These are phyloP conservation scores for Hemicordylus capensis DNA, from an alignment of 2,113 vertebrate species.

Conservation along the genomic window DNA sequence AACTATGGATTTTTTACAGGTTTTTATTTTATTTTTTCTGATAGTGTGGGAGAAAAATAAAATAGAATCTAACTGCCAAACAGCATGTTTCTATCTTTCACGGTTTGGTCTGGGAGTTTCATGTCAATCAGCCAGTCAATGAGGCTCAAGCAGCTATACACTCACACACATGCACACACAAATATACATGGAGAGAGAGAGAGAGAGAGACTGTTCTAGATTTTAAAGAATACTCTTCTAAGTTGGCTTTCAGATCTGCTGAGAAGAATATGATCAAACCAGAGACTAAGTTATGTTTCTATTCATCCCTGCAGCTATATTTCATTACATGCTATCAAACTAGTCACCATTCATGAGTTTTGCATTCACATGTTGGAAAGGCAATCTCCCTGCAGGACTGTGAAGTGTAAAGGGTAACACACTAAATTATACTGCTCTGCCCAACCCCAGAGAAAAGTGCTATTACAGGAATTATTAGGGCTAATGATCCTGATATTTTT, in stretches of 20 bases:
- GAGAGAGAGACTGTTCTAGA: too few relatives aligned
- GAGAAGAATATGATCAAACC: not conserved
- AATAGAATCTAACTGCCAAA: too few relatives aligned
- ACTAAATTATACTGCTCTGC: slow-evolving; percentile 40
- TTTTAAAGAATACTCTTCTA: not conserved
- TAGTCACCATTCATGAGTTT: not conserved
- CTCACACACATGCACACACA: too few relatives aligned
- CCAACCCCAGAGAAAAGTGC: slow-evolving; percentile 42
- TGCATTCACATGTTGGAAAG: not conserved
- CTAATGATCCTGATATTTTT: slow-evolving; percentile 69
- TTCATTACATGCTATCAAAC: slow-evolving; percentile 15
- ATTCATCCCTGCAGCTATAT: not conserved
- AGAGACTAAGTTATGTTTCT: not conserved
- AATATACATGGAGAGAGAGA: too few relatives aligned
- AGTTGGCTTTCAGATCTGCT: not conserved
- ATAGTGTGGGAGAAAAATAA: too few relatives aligned
- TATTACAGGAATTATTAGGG: slow-evolving; percentile 57
- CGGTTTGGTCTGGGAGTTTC: too few relatives aligned
- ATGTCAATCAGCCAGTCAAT: too few relatives aligned
- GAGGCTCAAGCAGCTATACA: not conserved
- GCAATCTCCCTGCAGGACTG: slow-evolving; percentile 11
- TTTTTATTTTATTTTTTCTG: too few relatives aligned
- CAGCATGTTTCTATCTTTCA: too few relatives aligned
- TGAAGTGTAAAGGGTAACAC: not conserved
- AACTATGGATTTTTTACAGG: too few relatives aligned